Evolutionary conservation across 2,113 vertebrate species (phyloP).

Genomic region (Natator depressus): DNA sequence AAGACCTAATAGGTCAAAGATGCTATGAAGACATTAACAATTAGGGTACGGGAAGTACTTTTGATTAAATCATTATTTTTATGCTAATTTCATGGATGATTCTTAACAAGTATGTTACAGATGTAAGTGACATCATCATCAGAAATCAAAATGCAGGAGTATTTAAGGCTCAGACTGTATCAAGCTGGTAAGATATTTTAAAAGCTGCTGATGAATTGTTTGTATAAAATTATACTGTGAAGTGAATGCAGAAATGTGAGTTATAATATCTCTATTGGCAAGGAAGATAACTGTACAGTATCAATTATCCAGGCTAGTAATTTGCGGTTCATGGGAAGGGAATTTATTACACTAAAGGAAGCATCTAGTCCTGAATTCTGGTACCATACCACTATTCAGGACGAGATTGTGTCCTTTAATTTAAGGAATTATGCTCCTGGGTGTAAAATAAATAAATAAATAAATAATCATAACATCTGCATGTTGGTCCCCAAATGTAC

Average conservation of each 20-base stretch:
- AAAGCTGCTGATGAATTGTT: neutral
- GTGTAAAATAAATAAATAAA: neutral
- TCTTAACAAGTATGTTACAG: constrained; percentile 86
- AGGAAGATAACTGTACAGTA: neutral
- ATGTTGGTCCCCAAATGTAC: neutral
- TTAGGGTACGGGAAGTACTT: neutral
- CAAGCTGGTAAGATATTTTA: constrained; percentile 86
- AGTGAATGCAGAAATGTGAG: neutral
- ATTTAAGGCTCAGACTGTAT: constrained; percentile 86
- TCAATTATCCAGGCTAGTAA: neutral
- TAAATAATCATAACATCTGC: too few species aligned
- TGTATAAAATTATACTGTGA: neutral
- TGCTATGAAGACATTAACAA: neutral
- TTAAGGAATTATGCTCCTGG: neutral
- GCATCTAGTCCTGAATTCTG: neutral
- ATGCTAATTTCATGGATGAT: constrained; percentile 19
- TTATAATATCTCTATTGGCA: neutral
- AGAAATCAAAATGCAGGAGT: constrained; percentile 82
- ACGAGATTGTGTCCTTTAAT: neutral
- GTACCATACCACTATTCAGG: neutral
- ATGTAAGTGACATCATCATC: constrained; percentile 86
- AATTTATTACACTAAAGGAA: neutral
- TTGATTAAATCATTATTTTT: neutral
- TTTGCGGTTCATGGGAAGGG: neutral
- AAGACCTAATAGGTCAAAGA: neutral